These are phyloP conservation scores for Paramormyrops kingsleyae DNA, from an alignment of 2,113 vertebrate genomes.

Conservation along the genomic window DNA sequence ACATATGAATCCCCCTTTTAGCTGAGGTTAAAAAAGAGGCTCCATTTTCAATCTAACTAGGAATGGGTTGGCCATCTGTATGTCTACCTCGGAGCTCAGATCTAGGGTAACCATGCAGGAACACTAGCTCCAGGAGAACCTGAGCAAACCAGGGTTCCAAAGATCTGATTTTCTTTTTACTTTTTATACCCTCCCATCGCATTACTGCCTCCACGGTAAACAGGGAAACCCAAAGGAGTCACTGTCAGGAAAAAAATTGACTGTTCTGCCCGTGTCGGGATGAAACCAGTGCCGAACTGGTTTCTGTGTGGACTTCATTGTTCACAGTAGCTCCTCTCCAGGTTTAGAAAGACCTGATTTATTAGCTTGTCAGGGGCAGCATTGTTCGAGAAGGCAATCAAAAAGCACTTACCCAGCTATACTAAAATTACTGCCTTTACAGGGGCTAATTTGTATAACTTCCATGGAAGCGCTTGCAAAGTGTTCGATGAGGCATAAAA, in stretches of 20 bases:
- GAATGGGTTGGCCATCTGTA: slow-evolving; percentile 31
- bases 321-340: slow-evolving; percentile 74
- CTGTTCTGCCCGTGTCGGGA: slow-evolving; percentile 57
- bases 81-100: background rate
- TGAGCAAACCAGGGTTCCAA: slow-evolving; percentile 21
- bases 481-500: slow-evolving; percentile 99
- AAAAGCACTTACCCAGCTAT: slow-evolving; percentile 99
- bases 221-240: slow-evolving; percentile 51
- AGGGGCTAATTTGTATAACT: slow-evolving; percentile 99
- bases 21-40: slow-evolving; percentile 71
- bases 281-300: slow-evolving; percentile 57
- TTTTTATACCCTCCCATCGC: background rate
- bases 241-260: slow-evolving; percentile 52
- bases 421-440: slow-evolving; percentile 98
- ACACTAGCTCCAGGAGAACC: background rate
- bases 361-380: slow-evolving; percentile 98
- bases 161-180: slow-evolving; percentile 17
- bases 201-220: slow-evolving; percentile 51
- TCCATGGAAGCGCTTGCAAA: slow-evolving; percentile 97
- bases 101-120: background rate
- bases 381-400: slow-evolving; percentile 97
- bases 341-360: slow-evolving; percentile 90
- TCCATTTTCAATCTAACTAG: slow-evolving; percentile 60
- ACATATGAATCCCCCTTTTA: slow-evolving; percentile 76
- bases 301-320: slow-evolving; percentile 60